Evolutionary conservation across 2,888 invertebrate genomes (phyloP).

Genomic region (Drosophila emarginata): DNA sequence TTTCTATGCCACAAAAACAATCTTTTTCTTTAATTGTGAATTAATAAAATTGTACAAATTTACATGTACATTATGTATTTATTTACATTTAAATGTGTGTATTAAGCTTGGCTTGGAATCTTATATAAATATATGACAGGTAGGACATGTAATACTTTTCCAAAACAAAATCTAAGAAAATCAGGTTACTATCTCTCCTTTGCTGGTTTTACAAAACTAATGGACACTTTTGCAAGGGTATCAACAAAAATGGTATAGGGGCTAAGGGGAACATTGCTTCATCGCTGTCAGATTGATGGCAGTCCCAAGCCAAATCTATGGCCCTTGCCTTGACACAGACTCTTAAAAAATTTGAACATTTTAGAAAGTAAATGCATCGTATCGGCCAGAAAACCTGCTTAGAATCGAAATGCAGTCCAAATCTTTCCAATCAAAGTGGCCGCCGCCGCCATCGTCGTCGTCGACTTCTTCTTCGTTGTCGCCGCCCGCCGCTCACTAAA

Average conservation of each 20-base stretch:
- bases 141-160: too few species aligned
- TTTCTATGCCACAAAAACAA: too few species aligned
- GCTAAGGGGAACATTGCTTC: constrained; percentile 38
- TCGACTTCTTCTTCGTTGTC: background rate
- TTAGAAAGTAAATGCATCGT: constrained; percentile 56
- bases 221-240: background rate
- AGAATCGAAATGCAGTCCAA: constrained; percentile 2
- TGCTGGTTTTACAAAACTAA: background rate
- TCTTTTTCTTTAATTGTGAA: too few species aligned
- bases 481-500: constrained; percentile 1
- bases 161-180: too few species aligned
- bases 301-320: constrained; percentile 7
- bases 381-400: constrained; percentile 42
- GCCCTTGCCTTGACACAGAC: constrained; percentile 61
- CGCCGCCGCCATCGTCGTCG: constrained; percentile 12
- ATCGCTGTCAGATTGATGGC: constrained; percentile 51
- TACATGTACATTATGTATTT: too few species aligned
- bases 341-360: constrained; percentile 37
- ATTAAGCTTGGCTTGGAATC: too few species aligned
- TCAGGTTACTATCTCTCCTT: too few species aligned
- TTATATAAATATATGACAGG: too few species aligned
- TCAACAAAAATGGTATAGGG: constrained; percentile 52
- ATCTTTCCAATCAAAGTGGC: constrained; percentile 31
- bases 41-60: too few species aligned
- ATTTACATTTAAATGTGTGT: too few species aligned